Evolutionary conservation across 2,888 invertebrate species (phyloP), one percentile per base, ranked within the genome.

Genomic region (Caradrina kadenii): DNA sequence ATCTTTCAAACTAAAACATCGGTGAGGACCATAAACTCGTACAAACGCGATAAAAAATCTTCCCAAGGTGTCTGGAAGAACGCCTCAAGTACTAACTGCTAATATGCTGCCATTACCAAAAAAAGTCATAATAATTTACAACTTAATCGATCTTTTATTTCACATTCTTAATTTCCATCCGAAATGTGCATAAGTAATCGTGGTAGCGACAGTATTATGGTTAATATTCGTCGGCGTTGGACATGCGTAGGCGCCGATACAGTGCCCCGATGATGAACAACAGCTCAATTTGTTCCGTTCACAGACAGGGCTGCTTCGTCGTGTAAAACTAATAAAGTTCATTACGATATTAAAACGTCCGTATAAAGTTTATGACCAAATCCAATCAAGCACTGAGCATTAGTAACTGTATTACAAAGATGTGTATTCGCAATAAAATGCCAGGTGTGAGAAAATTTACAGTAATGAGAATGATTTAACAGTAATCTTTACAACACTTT

Each of bases 221-320:
- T 70, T 81, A 76, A 79, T 81, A 63, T 81, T 80, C 67, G 70
- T 72, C 56, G 82, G 69, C 67, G 66, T 65, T 64, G 79, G 70
- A 75, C 75, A 76, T 86, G 88, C 88, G 90, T 89, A 88, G 91
- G 91, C 88, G 89, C 88, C 81, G 74, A 74, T 70, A 69, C 65
- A 63, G 63, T 60, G 60, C 45, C 63, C 49, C 64, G 63, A 84
- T 88, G 87, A 89, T 88, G 87, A 88, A 88, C 89, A 86, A 92
- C 90, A 84, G 85, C 91, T 92, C 90, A 92, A 93, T 93, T 91
- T 90, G 85, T 87, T 85, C 80, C 86, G 71, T 86, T 83, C 79
- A 76, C 75, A 68, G 68, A 53, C 82, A 92, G 90, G 92, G 92
- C 66, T 90, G 84, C 7, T 35, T 7, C 8, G 35, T 15, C 85